Evolutionary conservation across 1,140 invertebrate genomes (phyloP).

Genomic region (Platorchestia sp.): DNA sequence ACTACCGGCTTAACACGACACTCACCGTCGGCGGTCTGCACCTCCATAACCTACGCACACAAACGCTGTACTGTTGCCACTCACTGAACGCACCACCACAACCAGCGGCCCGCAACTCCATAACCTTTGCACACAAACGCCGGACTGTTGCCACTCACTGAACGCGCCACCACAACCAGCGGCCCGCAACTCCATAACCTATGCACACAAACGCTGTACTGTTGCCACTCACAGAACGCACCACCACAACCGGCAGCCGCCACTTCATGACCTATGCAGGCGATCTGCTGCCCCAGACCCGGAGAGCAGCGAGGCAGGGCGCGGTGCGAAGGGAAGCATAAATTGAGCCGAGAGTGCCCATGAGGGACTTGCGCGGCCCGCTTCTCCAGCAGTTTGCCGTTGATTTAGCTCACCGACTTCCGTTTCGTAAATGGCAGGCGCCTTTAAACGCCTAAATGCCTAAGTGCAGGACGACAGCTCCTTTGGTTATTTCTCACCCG

Average conservation of each 20-base stretch:
- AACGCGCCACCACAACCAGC: no score
- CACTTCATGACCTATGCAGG: neutral
- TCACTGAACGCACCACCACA: no score
- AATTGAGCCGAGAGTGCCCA: conserved; percentile 5
- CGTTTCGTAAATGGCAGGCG: neutral
- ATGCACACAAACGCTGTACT: neutral
- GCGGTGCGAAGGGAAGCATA: neutral
- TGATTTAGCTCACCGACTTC: conserved; percentile 6
- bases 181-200: no score
- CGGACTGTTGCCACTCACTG: no score
- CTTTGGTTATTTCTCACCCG: neutral
- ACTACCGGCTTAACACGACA: no score
- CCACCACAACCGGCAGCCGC: neutral
- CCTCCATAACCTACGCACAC: no score
- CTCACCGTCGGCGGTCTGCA: no score
- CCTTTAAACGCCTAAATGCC: conserved; percentile 6
- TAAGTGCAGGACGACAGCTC: neutral
- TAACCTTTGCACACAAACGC: neutral
- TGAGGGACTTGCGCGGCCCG: neutral
- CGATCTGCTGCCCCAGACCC: neutral
- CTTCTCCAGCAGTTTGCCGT: conserved; percentile 5
- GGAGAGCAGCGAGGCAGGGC: no score
- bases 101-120: no score
- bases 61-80: no score
- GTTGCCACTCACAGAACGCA: neutral